These are phyloP conservation scores for Desoria tigrina DNA, from an alignment of 2,888 invertebrate genomes.

Conservation along the genomic window DNA sequence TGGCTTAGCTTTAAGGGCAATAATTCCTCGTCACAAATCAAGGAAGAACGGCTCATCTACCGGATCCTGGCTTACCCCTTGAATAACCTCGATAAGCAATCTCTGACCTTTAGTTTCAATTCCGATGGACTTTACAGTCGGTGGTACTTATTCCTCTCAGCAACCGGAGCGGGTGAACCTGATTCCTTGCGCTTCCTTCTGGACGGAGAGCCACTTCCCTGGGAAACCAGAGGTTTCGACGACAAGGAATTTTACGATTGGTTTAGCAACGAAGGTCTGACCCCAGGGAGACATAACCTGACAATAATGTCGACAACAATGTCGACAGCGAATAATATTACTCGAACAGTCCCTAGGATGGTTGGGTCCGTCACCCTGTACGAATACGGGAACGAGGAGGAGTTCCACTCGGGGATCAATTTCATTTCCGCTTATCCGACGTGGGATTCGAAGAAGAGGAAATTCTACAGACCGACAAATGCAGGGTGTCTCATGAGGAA, in stretches of 20 bases:
- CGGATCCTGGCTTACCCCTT: conserved; percentile 32
- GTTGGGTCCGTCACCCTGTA: conserved; percentile 34
- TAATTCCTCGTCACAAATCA: not conserved
- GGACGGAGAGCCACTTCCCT: conserved; percentile 35
- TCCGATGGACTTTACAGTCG: conserved; percentile 31
- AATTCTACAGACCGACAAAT: conserved; percentile 33
- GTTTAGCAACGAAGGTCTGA: not conserved
- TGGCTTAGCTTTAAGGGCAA: conserved; percentile 22
- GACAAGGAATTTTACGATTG: conserved; percentile 9
- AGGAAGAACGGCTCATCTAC: conserved; percentile 33
- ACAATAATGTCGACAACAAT: not conserved
- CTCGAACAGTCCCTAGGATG: conserved; percentile 23
- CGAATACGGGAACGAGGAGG: conserved; percentile 36
- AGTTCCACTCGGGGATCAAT: conserved; percentile 26
- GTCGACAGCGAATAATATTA: no score
- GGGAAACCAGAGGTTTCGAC: conserved; percentile 20
- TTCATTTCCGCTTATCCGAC: conserved; percentile 40
- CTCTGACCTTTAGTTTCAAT: conserved; percentile 20
- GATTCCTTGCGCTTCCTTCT: conserved; percentile 17
- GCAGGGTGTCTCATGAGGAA: conserved; percentile 40
- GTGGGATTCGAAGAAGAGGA: conserved; percentile 21
- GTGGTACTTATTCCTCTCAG: conserved; percentile 18
- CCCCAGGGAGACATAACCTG: not conserved
- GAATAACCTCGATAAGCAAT: conserved; percentile 13
- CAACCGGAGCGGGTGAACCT: conserved; percentile 17